A percentile compares a stretch with the other conserved stretches of the same genome.
Conservation (phyloP, 2,888 invertebrate genomes). For the Therioaphis trifolii region DNA sequence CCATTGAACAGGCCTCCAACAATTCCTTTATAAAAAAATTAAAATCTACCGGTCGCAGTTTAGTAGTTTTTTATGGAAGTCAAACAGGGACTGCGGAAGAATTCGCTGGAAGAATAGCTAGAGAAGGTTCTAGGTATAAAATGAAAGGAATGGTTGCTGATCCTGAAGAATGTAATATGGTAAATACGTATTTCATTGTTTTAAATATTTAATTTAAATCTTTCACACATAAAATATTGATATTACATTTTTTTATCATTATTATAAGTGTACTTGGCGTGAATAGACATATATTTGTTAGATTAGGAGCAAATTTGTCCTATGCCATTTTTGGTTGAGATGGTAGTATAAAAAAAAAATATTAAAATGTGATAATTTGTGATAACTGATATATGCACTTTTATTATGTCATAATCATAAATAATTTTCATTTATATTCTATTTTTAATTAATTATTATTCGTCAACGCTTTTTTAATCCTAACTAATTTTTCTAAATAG, state of each 20-base stretch:
- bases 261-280: no score
- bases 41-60: slow-evolving; percentile 88
- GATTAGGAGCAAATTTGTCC: no score
- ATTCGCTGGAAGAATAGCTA: slow-evolving; percentile 95
- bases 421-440: no score
- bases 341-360: no score
- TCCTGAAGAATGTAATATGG: slow-evolving; percentile 99
- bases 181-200: slow-evolving; percentile 69
- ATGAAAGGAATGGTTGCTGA: slow-evolving; percentile 99
- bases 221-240: neutral
- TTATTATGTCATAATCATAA: no score
- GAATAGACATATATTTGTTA: no score
- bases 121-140: slow-evolving; percentile 92
- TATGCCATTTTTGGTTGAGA: no score
- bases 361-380: no score
- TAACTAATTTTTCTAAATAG: no score
- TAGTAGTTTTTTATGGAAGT: slow-evolving; percentile 98
- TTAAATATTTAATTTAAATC: neutral
- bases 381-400: no score
- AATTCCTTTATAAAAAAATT: slow-evolving; percentile 94
- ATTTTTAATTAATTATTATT: no score
- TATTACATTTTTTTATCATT: neutral
- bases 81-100: slow-evolving; percentile 99
- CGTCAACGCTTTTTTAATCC: no score
- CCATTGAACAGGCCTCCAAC: slow-evolving; percentile 73